Percentiles rank a stretch among this genome's conserved stretches.
These are phyloP conservation scores for Eurystomus glaucurus DNA, from an alignment of 2,797 vertebrate genomes.

Conservation along the genomic window DNA sequence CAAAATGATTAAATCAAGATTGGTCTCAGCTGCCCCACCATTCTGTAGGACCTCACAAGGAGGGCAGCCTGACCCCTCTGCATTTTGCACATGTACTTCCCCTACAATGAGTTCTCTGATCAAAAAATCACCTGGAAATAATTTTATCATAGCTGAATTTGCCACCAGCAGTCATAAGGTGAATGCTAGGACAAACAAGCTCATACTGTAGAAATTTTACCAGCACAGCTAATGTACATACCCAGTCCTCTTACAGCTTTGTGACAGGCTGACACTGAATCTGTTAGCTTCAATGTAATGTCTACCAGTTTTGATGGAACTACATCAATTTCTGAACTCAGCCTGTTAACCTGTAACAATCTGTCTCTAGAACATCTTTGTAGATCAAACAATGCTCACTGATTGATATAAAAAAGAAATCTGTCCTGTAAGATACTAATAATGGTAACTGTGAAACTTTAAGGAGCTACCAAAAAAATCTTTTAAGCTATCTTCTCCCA, in stretches of 20 bases:
- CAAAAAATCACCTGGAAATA: slow-evolving; percentile 30
- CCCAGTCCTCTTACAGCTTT: neutral
- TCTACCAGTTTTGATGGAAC: neutral
- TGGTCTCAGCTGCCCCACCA: neutral
- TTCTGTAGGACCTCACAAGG: neutral
- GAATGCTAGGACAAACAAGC: neutral
- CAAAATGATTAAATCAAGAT: slow-evolving; percentile 25
- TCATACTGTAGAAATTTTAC: neutral
- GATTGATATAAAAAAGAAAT: neutral
- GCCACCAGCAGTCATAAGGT: neutral
- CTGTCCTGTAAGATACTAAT: neutral
- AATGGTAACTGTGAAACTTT: neutral
- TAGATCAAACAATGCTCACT: neutral
- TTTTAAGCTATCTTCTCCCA: neutral
- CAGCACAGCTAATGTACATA: neutral
- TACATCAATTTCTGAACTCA: neutral
- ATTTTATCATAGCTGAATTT: slow-evolving; percentile 40
- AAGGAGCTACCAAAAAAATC: neutral
- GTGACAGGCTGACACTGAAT: neutral
- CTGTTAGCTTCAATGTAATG: neutral
- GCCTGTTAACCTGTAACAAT: neutral
- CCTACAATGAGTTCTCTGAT: neutral
- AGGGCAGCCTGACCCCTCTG: neutral
- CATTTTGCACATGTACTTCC: neutral
- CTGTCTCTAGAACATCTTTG: neutral